Evolutionary conservation across 2,888 invertebrate species (phyloP).

Genomic region (Pammene aurita): DNA sequence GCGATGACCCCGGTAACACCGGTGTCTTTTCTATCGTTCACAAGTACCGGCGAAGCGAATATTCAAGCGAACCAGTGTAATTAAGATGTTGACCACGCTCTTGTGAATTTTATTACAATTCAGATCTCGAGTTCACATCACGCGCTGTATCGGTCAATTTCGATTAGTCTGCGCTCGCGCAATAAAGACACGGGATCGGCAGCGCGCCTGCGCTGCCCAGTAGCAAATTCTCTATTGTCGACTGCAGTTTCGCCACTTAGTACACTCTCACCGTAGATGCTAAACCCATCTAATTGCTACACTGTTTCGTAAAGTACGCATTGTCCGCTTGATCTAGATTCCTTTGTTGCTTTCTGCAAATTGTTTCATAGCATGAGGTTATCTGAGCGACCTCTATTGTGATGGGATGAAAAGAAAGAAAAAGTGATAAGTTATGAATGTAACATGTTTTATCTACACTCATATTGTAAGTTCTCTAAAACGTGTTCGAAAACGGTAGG

Average conservation of each 20-base stretch:
- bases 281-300: slow-evolving; percentile 71
- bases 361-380: slow-evolving; percentile 57
- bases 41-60: neutral
- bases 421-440: slow-evolving; percentile 22
- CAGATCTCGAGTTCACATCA: too few species aligned
- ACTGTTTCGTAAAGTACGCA: slow-evolving; percentile 74
- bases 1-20: slow-evolving; percentile 64
- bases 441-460: slow-evolving; percentile 11
- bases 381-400: slow-evolving; percentile 61
- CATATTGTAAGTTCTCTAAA: too few species aligned
- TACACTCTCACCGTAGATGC: slow-evolving; percentile 74
- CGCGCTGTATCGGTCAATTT: neutral
- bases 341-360: slow-evolving; percentile 59
- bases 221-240: slow-evolving; percentile 62
- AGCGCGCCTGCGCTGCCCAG: slow-evolving; percentile 48
- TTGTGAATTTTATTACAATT: too few species aligned
- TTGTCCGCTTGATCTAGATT: slow-evolving; percentile 79
- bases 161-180: neutral
- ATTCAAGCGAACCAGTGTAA: neutral
- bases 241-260: slow-evolving; percentile 74
- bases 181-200: neutral
- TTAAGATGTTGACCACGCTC: too few species aligned
- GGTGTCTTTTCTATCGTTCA: neutral
- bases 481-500: too few species aligned
- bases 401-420: slow-evolving; percentile 40